Evolutionary conservation across 2,797 vertebrate species (phyloP).

Genomic region (Pelochelys cantorii): DNA sequence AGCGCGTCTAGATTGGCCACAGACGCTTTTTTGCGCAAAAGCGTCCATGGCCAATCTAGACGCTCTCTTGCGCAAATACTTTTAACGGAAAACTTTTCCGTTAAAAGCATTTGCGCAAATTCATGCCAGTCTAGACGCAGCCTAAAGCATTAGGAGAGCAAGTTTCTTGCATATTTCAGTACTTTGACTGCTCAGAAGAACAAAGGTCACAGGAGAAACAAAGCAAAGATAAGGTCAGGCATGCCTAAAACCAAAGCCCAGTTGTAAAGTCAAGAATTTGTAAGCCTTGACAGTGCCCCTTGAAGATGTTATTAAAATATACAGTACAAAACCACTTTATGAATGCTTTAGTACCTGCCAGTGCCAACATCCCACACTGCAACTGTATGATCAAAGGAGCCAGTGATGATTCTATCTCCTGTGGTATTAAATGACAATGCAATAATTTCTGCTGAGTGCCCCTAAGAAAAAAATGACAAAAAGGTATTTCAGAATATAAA

Average conservation of each 20-base stretch:
- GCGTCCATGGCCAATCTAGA: too few relatives aligned
- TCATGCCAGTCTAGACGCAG: too few relatives aligned
- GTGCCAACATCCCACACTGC: slow-evolving; percentile 90
- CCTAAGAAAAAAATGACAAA: slow-evolving; percentile 78
- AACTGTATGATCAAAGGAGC: slow-evolving; percentile 94
- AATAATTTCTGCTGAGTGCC: slow-evolving; percentile 93
- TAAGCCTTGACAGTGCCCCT: not conserved
- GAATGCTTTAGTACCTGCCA: slow-evolving; percentile 85
- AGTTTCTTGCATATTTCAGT: not conserved
- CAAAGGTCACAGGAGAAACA: not conserved
- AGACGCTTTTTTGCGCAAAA: too few relatives aligned
- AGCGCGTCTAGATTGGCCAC: too few relatives aligned
- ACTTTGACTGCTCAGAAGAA: not conserved
- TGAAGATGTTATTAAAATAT: slow-evolving; percentile 10
- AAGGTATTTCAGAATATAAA: slow-evolving; percentile 9
- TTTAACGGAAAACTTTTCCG: too few relatives aligned
- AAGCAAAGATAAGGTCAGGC: not conserved
- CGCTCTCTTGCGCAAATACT: too few relatives aligned
- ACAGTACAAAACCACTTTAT: not conserved
- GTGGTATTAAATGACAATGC: slow-evolving; percentile 90
- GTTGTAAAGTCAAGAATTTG: not conserved
- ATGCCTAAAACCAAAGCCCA: not conserved
- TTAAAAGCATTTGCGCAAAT: too few relatives aligned
- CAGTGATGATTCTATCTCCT: slow-evolving; percentile 91
- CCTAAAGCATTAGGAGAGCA: not conserved